Evolutionary conservation across 1,140 invertebrate genomes (phyloP).

Genomic region (Musca vetustissima): DNA sequence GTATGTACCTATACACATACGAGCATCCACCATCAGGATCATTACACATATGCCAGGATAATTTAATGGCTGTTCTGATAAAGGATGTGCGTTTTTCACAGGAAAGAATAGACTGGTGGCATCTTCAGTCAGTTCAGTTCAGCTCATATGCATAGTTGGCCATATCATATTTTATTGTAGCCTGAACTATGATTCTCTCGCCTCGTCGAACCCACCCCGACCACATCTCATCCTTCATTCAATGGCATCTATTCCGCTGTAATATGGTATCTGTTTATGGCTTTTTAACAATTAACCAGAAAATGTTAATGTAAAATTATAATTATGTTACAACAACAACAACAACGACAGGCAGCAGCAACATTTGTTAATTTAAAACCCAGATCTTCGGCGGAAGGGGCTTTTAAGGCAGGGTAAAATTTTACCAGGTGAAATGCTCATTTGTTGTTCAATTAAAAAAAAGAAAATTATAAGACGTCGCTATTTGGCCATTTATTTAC

Average conservation of each 20-base stretch:
- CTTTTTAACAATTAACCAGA: conserved; percentile 52
- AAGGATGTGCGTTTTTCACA: no score
- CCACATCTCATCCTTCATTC: no score
- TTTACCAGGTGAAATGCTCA: no score
- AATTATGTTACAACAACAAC: conserved; percentile 47
- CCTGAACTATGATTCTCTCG: no score
- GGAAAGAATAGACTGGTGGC: no score
- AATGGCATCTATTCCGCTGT: neutral
- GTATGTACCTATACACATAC: neutral
- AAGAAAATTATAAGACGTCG: conserved; percentile 23
- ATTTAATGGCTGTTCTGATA: no score
- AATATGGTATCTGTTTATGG: conserved; percentile 19
- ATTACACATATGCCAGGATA: no score
- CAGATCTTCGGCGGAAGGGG: no score
- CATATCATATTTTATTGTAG: no score
- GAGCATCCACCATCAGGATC: neutral
- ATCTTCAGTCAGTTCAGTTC: no score
- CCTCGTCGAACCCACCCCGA: neutral
- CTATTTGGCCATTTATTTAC: conserved; percentile 35
- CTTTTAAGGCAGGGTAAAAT: no score
- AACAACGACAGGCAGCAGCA: conserved; percentile 32
- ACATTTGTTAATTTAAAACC: conserved; percentile 55
- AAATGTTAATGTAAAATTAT: conserved; percentile 54
- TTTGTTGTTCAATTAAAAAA: neutral
- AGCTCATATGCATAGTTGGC: no score